Base-by-base conservation (phyloP, 2,888 invertebrate genomes). In the Idaea aversata region DNA sequence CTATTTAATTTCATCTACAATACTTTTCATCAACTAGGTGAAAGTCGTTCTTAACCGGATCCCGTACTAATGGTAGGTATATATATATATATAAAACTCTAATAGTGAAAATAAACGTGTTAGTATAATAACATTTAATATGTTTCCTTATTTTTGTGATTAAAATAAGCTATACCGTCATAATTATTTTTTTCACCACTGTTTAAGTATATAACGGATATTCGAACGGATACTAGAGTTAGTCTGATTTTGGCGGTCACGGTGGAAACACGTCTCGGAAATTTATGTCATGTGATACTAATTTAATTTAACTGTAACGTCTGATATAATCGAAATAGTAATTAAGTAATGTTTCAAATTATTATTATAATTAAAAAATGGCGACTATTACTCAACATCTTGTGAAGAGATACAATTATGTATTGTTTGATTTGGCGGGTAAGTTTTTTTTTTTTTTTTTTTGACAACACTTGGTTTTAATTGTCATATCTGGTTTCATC, bases 351-450 rank as follows among this genome's bases (percentile, higher is more conserved):
- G 34, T 59, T 10, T 34, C 34, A 4, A 10, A 34, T 7, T 25
- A 6, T 25, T 34, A 34, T 59, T 25, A 3, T 59, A 25, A 59
- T 5, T 34, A 36, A 71, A 47, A 68, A 36, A 80, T 80, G 79
- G 64, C 72, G 15, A 67, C 66, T 13, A n/a, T 78, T 15, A 13
- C 77, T 5, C 66, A 73, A 4, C 67, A 67, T 64, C 61, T 77
- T 61, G 36, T 69, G 34, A 65, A 72, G 7, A 74, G 74, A 66
- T 80, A 82, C 57, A 75, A 77, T 63, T 77, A 82, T 73, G 57
- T 77, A 5, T 61, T 79, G 5, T 71, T 80, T 15, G 84, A 83
- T 35, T 74, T 79, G 57, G 74, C 76, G 15, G 81, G 84, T 83
- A 34, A 78, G 83, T 25, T 57, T 61, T 59, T 64, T 15, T n/a